These are phyloP conservation scores for Scalopus aquaticus DNA, from an alignment of 2,113 vertebrate species.

Conservation along the genomic window DNA sequence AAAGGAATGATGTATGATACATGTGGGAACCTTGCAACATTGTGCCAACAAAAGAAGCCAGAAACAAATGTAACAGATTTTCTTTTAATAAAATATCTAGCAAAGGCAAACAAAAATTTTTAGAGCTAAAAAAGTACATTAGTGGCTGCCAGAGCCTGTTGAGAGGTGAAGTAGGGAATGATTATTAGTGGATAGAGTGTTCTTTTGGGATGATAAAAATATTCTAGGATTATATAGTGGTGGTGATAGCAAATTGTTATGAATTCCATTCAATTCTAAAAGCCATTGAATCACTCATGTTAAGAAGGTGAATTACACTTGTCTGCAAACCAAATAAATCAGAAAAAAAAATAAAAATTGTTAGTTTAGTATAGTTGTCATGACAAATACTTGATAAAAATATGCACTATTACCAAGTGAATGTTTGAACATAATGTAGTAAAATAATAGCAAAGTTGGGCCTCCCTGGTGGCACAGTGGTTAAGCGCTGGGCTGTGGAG, in stretches of 20 bases:
- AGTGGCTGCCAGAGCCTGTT: background rate
- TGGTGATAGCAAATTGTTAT: background rate
- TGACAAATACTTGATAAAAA: background rate
- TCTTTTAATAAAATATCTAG: background rate
- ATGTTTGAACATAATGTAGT: background rate
- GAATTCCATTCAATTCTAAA: background rate
- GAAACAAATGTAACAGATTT: background rate
- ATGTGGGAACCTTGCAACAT: background rate
- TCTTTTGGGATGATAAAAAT: background rate
- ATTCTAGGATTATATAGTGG: background rate
- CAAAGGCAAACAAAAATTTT: background rate
- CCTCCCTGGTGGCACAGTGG: too few species aligned
- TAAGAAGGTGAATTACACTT: background rate
- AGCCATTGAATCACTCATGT: background rate
- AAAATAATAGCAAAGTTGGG: too few species aligned
- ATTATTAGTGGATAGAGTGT: background rate
- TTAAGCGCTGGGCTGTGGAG: too few species aligned
- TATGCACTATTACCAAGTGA: background rate
- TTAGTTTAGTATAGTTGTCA: background rate
- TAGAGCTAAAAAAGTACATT: background rate
- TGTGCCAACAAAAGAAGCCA: too few species aligned
- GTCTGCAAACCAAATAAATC: background rate
- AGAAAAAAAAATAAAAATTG: background rate
- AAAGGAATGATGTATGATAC: background rate
- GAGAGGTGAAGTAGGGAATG: background rate